Conservation (phyloP, 2,797 vertebrate genomes). For the Melanotaenia boesemani region DNA sequence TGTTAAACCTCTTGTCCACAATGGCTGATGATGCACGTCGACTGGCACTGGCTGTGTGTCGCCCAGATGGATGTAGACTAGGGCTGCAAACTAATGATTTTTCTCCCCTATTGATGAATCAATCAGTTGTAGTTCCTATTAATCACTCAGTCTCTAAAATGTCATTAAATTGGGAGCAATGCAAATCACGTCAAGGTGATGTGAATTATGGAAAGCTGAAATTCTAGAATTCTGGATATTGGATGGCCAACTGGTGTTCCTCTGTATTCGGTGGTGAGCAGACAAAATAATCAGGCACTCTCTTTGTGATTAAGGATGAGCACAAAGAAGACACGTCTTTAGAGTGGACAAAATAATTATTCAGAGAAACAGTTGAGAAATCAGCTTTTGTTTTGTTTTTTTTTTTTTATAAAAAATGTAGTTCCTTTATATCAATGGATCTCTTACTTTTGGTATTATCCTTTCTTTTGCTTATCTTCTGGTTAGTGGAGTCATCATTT, state of each 20-base stretch:
- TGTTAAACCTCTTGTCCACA: constrained; percentile 57
- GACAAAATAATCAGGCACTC: background rate
- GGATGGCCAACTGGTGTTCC: constrained; percentile 13
- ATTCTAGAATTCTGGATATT: constrained; percentile 3
- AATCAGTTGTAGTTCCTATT: constrained; percentile 29
- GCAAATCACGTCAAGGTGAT: constrained; percentile 4
- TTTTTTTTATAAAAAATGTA: too few relatives aligned
- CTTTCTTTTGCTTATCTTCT: too few relatives aligned
- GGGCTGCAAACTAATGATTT: constrained; percentile 26
- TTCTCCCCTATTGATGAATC: constrained; percentile 31
- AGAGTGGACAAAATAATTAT: background rate
- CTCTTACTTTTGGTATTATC: too few relatives aligned
- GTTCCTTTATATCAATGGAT: too few relatives aligned
- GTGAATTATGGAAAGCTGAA: background rate
- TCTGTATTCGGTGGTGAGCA: background rate
- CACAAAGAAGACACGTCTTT: background rate
- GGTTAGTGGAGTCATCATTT: too few relatives aligned
- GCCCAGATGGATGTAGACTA: constrained; percentile 62
- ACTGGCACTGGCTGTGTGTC: constrained; percentile 47
- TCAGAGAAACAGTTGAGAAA: constrained; percentile 3
- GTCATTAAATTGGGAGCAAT: constrained; percentile 12
- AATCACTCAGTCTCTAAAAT: constrained; percentile 32
- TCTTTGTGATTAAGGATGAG: background rate
- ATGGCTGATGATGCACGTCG: constrained; percentile 48
- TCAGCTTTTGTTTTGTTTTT: background rate